Evolutionary conservation across 2,888 invertebrate genomes (phyloP), one percentile per base, ranked within the genome.

Genomic region (Rotaria sp.): DNA sequence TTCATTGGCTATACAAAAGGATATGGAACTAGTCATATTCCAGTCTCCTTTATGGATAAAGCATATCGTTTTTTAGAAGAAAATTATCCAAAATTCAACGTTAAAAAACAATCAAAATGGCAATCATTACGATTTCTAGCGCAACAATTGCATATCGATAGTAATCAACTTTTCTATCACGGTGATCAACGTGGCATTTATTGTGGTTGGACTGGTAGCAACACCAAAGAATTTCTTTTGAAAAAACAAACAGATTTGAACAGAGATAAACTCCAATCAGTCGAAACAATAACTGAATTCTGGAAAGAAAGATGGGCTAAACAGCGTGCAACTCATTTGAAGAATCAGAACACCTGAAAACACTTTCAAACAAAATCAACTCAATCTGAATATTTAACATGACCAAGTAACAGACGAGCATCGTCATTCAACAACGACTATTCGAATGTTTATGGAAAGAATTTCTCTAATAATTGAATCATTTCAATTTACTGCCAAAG

Each of bases 1-100:
- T 75, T 75, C 21, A 75, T 75, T 75, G 75, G 75, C 11, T 75
- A 75, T 75, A 75, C 75, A 38, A 75, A 75, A 41, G 75, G 75
- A 21, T 75, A 38, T 75, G 75, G 75, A 21, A 75, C 38, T 26
- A 41, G 75, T 41, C 75, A 75, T 41, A 75, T 75, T 41, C 11
- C 75, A 75, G 8, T 4, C 0, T 75, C 75, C 2, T 41, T 75
- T 21, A 38, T 75, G 10, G 41, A 21, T 3, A 75, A 38, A 26
- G 41, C 8, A 24, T 26, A 41, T 38, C 11, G 5, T 8, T 75
- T 38, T 75, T 24, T 75, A 38, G 24, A 75, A 41, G 8, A 24
- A 26, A 75, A 75, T 41, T 7, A 75, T 41, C 75, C 38, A 24
- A 38, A 75, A 75, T 24, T 38, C 5, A 24, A 38, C 21, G 3